Evolutionary conservation across 2,113 vertebrate species (phyloP), one percentile per base, ranked within the genome.

Genomic region (Lamprologus lemairii): DNA sequence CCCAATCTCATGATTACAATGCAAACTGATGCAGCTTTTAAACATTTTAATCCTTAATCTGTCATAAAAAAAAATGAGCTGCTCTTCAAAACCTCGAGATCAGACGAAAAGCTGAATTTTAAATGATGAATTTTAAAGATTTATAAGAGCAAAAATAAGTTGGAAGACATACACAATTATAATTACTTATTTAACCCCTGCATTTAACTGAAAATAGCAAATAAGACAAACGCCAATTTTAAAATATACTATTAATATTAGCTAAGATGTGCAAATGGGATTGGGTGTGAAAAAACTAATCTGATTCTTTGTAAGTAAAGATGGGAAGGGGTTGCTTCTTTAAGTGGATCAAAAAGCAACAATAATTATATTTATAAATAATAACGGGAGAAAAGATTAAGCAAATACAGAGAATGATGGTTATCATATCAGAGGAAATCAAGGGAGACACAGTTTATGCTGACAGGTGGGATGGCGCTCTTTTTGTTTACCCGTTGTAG

Each of bases 381-480:
- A 47, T 73, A 16, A 73, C 4, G 4, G 14, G 14, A 47, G 23
- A 26, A 73, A 73, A 73, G 21, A 73, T 47, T 73, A 73, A 28
- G 14, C 5, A 26, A 28, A 73, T 45, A 26, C 9, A 17, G 21
- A 28, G 21, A 73, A 11, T 47, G 21, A 73, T 28, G 21, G 9
- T 17, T 47, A 73, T 68, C n/a, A 40, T 23, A 40, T 17, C 16
- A 51, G 3, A 54, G 5, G 21, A 78, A 49, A 83, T 73, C 21
- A 79, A 45, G 53, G 35, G 75, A 21, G 58, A 58, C 73, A 85
- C 75, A 80, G 21, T 42, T 60, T 65, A 9, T 73, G 13, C 68
- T 87, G 63, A 63, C 75, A 80, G 82, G 84, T 88, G 86, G 85
- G 86, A 90, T 63, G n/a, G n/a, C 80, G 81, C 80, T 84, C 80